Evolutionary conservation across 2,113 vertebrate species (phyloP).

Genomic region (Arizona elegans): DNA sequence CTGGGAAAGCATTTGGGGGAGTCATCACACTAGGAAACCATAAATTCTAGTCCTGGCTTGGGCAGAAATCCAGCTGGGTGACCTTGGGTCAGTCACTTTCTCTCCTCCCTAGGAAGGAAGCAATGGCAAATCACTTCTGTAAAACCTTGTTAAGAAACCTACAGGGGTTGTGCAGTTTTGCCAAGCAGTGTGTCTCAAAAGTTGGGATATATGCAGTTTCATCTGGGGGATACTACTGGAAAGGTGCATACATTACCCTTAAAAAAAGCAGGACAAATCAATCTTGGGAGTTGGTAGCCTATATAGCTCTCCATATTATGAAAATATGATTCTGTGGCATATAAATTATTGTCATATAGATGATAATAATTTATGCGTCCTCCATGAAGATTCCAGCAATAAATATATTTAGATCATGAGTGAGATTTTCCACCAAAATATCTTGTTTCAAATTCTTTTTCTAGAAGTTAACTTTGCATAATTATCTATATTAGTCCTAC

Average conservation of each 20-base stretch:
- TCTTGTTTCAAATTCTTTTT: neutral
- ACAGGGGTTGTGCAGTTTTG: neutral
- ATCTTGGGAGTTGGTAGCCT: neutral
- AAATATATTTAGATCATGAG: neutral
- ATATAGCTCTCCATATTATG: neutral
- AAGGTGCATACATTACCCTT: neutral
- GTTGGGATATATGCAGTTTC: neutral
- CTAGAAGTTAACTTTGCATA: neutral
- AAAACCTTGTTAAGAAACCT: neutral
- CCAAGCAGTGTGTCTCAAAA: neutral
- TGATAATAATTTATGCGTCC: neutral
- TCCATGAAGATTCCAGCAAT: neutral
- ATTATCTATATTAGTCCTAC: neutral
- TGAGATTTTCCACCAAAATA: neutral
- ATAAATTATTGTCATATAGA: no score
- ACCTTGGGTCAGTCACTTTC: neutral
- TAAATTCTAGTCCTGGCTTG: neutral
- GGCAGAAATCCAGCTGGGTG: neutral
- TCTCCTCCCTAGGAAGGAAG: neutral
- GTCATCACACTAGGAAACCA: neutral
- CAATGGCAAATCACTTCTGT: neutral
- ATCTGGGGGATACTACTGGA: neutral
- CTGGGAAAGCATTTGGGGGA: neutral
- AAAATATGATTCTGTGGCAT: neutral
- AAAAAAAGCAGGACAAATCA: neutral